Evolutionary conservation across 2,797 vertebrate genomes (phyloP).

Genomic region (Betta splendens): DNA sequence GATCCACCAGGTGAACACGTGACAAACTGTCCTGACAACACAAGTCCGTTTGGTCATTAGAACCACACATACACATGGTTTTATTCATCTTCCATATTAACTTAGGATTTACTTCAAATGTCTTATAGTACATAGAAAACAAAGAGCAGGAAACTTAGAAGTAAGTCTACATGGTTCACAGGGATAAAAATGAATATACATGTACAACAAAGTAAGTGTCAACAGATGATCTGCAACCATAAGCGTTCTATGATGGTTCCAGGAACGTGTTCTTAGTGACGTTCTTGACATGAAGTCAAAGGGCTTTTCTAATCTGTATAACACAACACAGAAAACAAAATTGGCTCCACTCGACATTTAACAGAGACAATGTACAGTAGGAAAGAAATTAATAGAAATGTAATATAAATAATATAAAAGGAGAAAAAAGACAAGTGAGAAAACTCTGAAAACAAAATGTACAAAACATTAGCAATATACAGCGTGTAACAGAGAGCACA

Average conservation of each 20-base stretch:
- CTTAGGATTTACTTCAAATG: conserved; percentile 34
- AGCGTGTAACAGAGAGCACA: conserved; percentile 52
- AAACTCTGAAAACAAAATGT: conserved; percentile 6
- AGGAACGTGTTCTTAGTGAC: too few relatives aligned
- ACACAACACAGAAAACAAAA: too few relatives aligned
- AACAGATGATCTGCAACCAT: conserved; percentile 10
- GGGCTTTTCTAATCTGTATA: conserved; percentile 29
- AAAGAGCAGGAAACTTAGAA: conserved; percentile 11
- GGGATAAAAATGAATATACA: conserved; percentile 40
- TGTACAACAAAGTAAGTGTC: conserved; percentile 31
- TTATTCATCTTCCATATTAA: conserved; percentile 45
- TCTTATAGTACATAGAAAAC: conserved; percentile 36
- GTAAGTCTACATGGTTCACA: conserved; percentile 33
- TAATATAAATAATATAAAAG: conserved; percentile 56
- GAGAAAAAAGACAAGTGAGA: background rate
- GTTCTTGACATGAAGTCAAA: conserved; percentile 12
- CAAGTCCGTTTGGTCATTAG: background rate
- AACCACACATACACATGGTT: conserved; percentile 29
- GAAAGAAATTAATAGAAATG: conserved; percentile 5
- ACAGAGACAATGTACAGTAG: conserved; percentile 14
- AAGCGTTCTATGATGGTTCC: background rate
- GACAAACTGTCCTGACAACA: too few relatives aligned
- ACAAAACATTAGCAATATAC: conserved; percentile 43
- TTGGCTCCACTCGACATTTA: too few relatives aligned
- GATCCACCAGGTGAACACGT: too few relatives aligned